Evolutionary conservation across 2,113 vertebrate species (phyloP).

Genomic region (Smithornis capensis): DNA sequence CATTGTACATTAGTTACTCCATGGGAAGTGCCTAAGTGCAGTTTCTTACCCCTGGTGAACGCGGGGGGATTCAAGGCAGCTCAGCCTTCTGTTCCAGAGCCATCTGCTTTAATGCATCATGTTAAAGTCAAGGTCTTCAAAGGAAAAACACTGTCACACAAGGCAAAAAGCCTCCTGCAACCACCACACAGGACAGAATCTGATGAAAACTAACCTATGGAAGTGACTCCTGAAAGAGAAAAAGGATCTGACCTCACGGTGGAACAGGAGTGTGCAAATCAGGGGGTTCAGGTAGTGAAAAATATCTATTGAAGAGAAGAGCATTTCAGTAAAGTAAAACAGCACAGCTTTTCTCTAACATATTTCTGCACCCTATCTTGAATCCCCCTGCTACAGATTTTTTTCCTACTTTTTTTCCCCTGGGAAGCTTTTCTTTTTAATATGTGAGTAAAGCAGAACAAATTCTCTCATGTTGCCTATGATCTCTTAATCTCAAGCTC

Average conservation of each 20-base stretch:
- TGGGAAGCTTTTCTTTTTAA: constrained; percentile 3
- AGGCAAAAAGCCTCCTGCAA: not conserved
- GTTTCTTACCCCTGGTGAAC: constrained; percentile 25
- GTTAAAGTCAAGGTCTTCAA: constrained; percentile 39
- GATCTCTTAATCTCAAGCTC: constrained; percentile 51
- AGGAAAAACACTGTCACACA: constrained; percentile 17
- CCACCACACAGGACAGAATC: not conserved
- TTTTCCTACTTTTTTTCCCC: not conserved
- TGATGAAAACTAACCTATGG: not conserved
- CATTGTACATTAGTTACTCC: constrained; percentile 60
- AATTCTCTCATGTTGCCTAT: constrained; percentile 42
- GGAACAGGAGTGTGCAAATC: not conserved
- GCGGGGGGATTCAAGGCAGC: constrained; percentile 11
- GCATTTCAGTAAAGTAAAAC: not conserved
- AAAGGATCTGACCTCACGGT: not conserved
- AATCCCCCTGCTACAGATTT: not conserved
- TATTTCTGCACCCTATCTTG: constrained; percentile 15
- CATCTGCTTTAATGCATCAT: constrained; percentile 52
- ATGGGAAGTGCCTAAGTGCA: constrained; percentile 38
- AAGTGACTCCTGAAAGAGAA: not conserved
- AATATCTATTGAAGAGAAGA: not conserved
- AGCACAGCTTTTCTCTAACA: not conserved
- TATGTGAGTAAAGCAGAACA: constrained; percentile 51
- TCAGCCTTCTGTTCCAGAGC: constrained; percentile 53
- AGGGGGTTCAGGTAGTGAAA: not conserved